Base-by-base conservation (phyloP, 1,140 invertebrate species). In the Venturia canescens region DNA sequence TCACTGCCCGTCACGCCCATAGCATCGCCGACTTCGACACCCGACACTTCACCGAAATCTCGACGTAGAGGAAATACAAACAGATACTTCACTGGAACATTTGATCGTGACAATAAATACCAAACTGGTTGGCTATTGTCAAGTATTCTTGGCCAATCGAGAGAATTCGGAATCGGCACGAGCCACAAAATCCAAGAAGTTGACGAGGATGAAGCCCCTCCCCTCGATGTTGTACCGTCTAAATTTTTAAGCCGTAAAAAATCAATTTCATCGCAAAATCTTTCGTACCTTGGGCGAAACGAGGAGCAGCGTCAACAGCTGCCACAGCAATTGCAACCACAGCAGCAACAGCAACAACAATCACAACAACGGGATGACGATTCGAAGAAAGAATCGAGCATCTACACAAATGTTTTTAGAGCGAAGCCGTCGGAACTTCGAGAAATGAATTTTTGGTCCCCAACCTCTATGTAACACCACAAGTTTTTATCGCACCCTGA, bases 381-480 rank as follows among this genome's bases (percentile, higher is more conserved):
- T 6, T 82, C 80, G 26, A 84, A 79, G 1, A 84, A 82, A 6
- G 79, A 84, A 29, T 34, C 84, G 23, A 0, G 81, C 44, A 21
- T 71, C 34, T 44, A 74, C 2, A 57, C 82, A 4, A 88, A 87
- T 16, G 72, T 87, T 9, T 93, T 93, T 83, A 92, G 93, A 84
- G 93, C 94, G 0, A 95, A 94, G 89, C 95, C 95, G 1, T 95
- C 95, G 0, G 95, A 96, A 88, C 89, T 96, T 15, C 89, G 96
- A 77, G 96, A 96, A 90, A 96, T 97, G 94, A 97, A 97, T 88
- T 97, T 96, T 90, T 96, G 95, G 95, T 96, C 95, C 13, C 95
- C 95, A 0, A 96, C 95, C 18, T 96, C 95, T 1, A 97, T 96
- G 95, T 96, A 93, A 93, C n/a, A 29, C 29, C 72, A 57, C 21